Conservation (phyloP, 2,113 vertebrate genomes). For the Tinamus guttatus region DNA sequence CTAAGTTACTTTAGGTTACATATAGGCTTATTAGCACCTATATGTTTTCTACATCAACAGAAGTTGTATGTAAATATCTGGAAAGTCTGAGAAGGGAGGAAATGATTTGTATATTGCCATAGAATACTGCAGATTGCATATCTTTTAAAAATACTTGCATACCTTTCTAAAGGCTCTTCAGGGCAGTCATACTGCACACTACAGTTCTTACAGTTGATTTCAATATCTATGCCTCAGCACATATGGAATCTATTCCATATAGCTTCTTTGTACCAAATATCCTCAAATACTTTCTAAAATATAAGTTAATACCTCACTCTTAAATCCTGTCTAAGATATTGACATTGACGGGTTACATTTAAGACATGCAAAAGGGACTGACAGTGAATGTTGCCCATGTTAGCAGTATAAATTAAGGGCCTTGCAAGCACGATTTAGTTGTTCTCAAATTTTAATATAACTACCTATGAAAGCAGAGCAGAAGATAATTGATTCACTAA, state of each 20-base stretch:
- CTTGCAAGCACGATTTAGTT: background rate
- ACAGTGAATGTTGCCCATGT: background rate
- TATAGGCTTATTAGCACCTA: background rate
- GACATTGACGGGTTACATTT: background rate
- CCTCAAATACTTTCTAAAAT: background rate
- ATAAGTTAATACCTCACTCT: background rate
- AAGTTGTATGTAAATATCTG: background rate
- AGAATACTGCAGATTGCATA: background rate
- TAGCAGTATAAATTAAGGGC: background rate
- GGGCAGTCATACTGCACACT: background rate
- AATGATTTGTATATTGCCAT: background rate
- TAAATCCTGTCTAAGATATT: background rate
- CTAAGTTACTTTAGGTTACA: too few species aligned
- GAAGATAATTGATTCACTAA: background rate
- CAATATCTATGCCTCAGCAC: background rate
- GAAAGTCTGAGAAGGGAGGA: background rate
- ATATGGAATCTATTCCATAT: background rate
- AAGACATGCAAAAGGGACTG: background rate
- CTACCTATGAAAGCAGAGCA: background rate
- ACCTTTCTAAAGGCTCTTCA: background rate
- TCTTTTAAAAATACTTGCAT: background rate
- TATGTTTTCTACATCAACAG: background rate
- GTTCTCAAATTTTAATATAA: background rate
- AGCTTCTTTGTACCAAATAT: background rate
- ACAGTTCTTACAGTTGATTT: background rate